These are phyloP conservation scores for Phaethornis superciliosus DNA, from an alignment of 2,113 vertebrate genomes.

Conservation along the genomic window DNA sequence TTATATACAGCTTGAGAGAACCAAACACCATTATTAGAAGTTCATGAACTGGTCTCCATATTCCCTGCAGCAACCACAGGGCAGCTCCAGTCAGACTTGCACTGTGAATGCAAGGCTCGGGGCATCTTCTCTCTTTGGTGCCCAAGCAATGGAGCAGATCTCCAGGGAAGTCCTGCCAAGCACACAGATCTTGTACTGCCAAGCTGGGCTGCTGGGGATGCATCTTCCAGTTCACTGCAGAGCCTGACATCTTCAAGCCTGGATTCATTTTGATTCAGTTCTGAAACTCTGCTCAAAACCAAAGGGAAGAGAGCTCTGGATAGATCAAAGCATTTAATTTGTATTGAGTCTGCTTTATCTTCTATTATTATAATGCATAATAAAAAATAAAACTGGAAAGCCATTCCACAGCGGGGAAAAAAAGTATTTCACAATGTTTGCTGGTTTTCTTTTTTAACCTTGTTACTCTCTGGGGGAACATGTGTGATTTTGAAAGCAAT, in stretches of 20 bases:
- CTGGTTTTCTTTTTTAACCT: neutral
- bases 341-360: neutral
- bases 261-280: neutral
- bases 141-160: neutral
- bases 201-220: neutral
- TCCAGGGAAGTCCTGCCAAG: neutral
- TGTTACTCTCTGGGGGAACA: neutral
- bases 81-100: neutral
- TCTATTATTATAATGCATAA: neutral
- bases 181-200: neutral
- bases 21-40: constrained; percentile 11
- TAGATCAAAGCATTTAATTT: neutral
- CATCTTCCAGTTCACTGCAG: neutral
- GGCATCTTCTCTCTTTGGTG: neutral
- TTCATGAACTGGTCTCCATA: neutral
- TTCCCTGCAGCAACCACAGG: neutral
- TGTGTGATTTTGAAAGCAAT: neutral
- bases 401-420: neutral
- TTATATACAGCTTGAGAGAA: constrained; percentile 2
- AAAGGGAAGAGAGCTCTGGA: neutral
- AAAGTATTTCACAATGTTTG: neutral
- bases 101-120: neutral
- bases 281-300: neutral
- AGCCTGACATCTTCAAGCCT: neutral
- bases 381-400: neutral